Evolutionary conservation across 2,888 invertebrate species (phyloP).

Genomic region (Anaspis maculata): DNA sequence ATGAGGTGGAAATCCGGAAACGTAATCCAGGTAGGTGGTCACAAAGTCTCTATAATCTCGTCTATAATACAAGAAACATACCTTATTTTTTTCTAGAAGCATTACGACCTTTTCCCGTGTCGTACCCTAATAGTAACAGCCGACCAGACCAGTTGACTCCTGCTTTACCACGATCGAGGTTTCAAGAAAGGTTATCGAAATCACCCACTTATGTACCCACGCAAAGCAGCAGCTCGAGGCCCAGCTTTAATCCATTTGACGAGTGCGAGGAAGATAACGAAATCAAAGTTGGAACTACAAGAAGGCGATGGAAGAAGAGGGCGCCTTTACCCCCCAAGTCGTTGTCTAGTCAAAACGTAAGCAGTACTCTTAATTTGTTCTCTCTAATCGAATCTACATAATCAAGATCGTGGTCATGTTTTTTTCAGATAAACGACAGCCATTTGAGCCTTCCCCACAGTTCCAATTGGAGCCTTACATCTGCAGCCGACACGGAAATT

Average conservation of each 20-base stretch:
- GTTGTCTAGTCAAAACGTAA: slow-evolving; percentile 13
- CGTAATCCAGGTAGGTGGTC: too few species aligned
- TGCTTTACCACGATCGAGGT: slow-evolving; percentile 16
- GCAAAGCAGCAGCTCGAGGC: slow-evolving; percentile 17
- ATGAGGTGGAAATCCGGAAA: slow-evolving; percentile 9
- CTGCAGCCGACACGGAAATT: slow-evolving; percentile 19
- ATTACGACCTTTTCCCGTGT: slow-evolving; percentile 3
- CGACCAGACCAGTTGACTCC: too few species aligned
- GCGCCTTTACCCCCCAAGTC: slow-evolving; percentile 24
- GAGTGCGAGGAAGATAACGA: slow-evolving; percentile 15
- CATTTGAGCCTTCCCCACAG: slow-evolving; percentile 2
- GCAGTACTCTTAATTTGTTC: too few species aligned
- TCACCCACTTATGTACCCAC: neutral
- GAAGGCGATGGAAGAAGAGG: slow-evolving; percentile 17
- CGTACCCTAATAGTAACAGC: slow-evolving; percentile 2
- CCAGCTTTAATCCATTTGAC: too few species aligned
- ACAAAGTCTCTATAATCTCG: too few species aligned
- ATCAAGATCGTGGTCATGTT: too few species aligned
- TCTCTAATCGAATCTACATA: neutral
- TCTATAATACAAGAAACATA: too few species aligned
- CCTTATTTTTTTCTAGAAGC: too few species aligned
- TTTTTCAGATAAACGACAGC: slow-evolving; percentile 11
- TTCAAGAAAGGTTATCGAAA: slow-evolving; percentile 14
- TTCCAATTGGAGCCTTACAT: slow-evolving; percentile 25
- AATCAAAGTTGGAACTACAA: slow-evolving; percentile 5